phyloP scores from a whole-genome alignment of 2,797 vertebrate genomes.

The Peromyscus aztecus region DNA sequence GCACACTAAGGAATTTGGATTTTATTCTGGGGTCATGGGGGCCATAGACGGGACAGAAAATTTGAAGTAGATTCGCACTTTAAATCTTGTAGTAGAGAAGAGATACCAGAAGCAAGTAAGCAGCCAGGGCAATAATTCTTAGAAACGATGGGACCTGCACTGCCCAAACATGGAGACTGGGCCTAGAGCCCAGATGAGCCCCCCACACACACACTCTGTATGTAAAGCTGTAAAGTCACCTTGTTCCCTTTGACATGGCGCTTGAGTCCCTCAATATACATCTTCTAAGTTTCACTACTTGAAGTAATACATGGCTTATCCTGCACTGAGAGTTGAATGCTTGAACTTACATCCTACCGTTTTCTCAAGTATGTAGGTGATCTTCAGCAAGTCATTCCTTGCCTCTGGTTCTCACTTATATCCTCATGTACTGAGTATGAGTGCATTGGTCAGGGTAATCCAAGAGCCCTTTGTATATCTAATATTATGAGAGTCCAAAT shows the following conservation, averaged over 20 bases:
- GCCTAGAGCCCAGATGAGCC: slow-evolving; percentile 43
- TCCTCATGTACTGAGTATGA: background rate
- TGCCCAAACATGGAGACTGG: slow-evolving; percentile 48
- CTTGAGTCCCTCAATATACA: slow-evolving; percentile 39
- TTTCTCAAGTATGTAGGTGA: slow-evolving; percentile 1
- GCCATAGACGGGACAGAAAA: background rate
- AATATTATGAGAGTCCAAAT: background rate
- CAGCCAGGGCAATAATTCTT: slow-evolving; percentile 38
- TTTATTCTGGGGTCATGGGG: background rate
- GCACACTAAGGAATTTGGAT: background rate
- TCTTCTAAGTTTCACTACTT: slow-evolving; percentile 52
- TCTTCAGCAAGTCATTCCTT: background rate
- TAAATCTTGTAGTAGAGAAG: slow-evolving; percentile 42
- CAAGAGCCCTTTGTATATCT: background rate
- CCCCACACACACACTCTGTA: slow-evolving; percentile 27
- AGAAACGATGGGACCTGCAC: background rate
- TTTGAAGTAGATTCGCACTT: slow-evolving; percentile 40
- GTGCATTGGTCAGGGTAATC: background rate
- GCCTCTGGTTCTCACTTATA: background rate
- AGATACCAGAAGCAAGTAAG: slow-evolving; percentile 29
- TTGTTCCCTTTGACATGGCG: slow-evolving; percentile 43
- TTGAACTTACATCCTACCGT: background rate
- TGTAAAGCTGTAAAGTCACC: slow-evolving; percentile 49
- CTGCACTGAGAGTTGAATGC: slow-evolving; percentile 45
- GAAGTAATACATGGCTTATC: background rate